Evolutionary conservation across 53 echinoderm and acorn worm species (phyloP).

Genomic region (Crossaster papposus): DNA sequence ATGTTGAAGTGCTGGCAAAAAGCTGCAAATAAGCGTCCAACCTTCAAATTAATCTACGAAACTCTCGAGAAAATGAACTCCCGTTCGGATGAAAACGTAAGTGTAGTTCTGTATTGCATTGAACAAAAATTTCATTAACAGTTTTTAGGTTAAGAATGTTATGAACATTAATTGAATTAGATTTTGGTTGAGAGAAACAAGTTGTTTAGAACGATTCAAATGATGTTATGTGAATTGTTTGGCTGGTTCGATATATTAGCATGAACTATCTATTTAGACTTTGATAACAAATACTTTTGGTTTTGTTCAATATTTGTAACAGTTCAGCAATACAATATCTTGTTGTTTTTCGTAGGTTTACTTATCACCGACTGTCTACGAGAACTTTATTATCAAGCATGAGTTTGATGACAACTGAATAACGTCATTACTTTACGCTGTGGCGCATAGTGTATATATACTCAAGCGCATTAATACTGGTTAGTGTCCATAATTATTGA

Average conservation of each 20-base stretch:
- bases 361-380: not conserved
- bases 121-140: not conserved
- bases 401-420: constrained; percentile 26
- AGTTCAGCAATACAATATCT: not conserved
- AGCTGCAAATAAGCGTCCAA: not conserved
- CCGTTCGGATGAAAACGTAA: not conserved
- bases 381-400: not conserved
- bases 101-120: not conserved
- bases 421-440: not conserved
- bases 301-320: not conserved
- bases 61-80: not conserved
- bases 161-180: not conserved
- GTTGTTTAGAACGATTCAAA: too few relatives aligned
- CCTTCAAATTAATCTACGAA: not conserved
- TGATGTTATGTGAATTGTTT: too few relatives aligned
- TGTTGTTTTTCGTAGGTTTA: not conserved
- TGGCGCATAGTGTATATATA: too few relatives aligned
- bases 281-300: not conserved
- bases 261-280: not conserved
- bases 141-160: not conserved
- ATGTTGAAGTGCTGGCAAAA: constrained; percentile 28
- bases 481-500: too few relatives aligned
- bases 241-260: not conserved
- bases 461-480: not conserved
- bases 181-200: not conserved